Evolutionary conservation across 2,888 invertebrate genomes (phyloP).

Genomic region (Drosophila mimica): DNA sequence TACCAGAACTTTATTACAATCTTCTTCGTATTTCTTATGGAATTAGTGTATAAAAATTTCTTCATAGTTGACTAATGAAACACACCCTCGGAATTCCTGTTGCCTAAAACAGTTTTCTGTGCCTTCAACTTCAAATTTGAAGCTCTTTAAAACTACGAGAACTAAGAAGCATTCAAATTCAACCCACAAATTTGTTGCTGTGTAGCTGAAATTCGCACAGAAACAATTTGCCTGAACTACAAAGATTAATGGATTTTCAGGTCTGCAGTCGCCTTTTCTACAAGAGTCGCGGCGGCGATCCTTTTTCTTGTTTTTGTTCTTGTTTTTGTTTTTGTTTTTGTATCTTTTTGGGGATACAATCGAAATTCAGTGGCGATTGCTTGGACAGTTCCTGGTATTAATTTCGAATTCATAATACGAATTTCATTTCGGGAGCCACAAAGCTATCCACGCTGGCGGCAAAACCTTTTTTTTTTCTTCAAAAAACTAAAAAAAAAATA

Average conservation of each 20-base stretch:
- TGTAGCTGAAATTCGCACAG: conserved; percentile 12
- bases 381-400: conserved; percentile 81
- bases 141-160: neutral
- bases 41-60: no score
- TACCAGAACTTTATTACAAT: neutral
- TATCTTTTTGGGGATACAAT: neutral
- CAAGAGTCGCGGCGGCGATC: conserved; percentile 9
- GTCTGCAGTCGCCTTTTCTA: conserved; percentile 9
- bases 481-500: neutral
- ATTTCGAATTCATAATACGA: conserved; percentile 78
- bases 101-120: neutral
- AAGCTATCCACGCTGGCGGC: conserved; percentile 53
- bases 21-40: neutral
- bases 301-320: neutral
- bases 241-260: conserved; percentile 72
- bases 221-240: conserved; percentile 63
- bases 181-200: neutral
- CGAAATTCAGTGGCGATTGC: conserved; percentile 79
- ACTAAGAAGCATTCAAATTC: neutral
- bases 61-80: no score
- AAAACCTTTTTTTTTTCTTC: conserved; percentile 34
- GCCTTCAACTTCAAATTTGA: neutral
- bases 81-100: no score
- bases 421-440: conserved; percentile 73
- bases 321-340: neutral